Evolutionary conservation across 2,888 invertebrate species (phyloP).

Genomic region (Notodonta dromedarius): DNA sequence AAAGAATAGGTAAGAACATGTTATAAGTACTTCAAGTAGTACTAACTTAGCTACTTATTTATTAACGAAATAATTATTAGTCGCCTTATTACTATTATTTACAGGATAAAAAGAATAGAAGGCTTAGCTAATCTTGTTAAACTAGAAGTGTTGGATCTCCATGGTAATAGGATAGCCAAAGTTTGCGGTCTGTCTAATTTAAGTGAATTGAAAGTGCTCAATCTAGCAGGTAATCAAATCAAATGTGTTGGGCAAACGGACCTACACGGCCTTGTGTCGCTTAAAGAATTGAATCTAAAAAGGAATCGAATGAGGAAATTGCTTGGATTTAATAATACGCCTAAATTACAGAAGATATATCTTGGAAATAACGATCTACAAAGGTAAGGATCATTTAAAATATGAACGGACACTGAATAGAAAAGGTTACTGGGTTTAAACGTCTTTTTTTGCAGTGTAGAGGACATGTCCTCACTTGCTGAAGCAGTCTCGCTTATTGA

Average conservation of each 20-base stretch:
- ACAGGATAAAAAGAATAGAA: slow-evolving; percentile 91
- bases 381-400: slow-evolving; percentile 58
- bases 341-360: slow-evolving; percentile 90
- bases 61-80: not conserved
- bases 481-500: slow-evolving; percentile 91
- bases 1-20: slow-evolving; percentile 90
- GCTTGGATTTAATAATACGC: slow-evolving; percentile 91
- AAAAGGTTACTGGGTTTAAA: not conserved
- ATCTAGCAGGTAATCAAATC: slow-evolving; percentile 96
- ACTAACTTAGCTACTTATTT: not conserved
- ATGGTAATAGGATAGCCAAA: slow-evolving; percentile 94
- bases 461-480: slow-evolving; percentile 93
- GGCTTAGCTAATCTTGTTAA: slow-evolving; percentile 88
- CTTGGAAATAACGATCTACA: slow-evolving; percentile 92
- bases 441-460: slow-evolving; percentile 84
- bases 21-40: slow-evolving; percentile 1
- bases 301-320: slow-evolving; percentile 93
- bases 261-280: slow-evolving; percentile 89
- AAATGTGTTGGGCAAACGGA: slow-evolving; percentile 90
- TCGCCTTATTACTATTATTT: slow-evolving; percentile 37
- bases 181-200: slow-evolving; percentile 88
- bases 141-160: slow-evolving; percentile 95
- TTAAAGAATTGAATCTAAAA: slow-evolving; percentile 95
- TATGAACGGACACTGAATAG: not conserved
- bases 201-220: slow-evolving; percentile 93